Evolutionary conservation across 2,113 vertebrate species (phyloP).

Genomic region (Sinosuthora webbiana): DNA sequence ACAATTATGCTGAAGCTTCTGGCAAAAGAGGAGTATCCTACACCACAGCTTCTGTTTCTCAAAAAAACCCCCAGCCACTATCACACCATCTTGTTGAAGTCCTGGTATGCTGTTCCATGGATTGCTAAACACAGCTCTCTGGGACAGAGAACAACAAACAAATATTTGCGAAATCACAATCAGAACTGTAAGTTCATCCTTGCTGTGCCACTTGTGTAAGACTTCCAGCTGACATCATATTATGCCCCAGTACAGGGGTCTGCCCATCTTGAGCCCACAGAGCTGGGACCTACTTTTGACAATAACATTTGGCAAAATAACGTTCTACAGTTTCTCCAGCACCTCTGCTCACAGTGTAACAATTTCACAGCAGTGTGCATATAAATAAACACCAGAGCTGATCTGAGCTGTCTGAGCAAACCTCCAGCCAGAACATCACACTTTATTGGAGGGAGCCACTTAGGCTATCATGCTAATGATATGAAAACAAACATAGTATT

Average conservation of each 20-base stretch:
- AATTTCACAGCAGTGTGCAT: neutral
- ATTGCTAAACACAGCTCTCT: constrained; percentile 20
- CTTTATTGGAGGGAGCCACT: neutral
- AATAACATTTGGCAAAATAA: neutral
- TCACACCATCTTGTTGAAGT: neutral
- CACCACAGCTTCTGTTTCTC: neutral
- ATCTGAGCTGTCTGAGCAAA: neutral
- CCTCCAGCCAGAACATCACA: neutral
- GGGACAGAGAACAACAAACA: constrained; percentile 9
- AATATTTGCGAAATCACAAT: neutral
- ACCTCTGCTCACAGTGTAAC: neutral
- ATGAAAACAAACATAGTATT: neutral
- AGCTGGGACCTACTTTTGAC: neutral
- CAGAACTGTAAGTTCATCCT: neutral
- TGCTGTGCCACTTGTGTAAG: constrained; percentile 7
- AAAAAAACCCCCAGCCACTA: neutral
- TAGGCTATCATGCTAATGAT: neutral
- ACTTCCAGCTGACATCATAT: neutral
- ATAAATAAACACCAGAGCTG: constrained; percentile 20
- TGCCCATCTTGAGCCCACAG: neutral
- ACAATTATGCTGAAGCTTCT: neutral
- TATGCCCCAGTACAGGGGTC: neutral
- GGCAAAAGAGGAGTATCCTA: neutral
- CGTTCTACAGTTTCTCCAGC: neutral
- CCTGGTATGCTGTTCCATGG: neutral